These are phyloP conservation scores for Lanius ludovicianus DNA, from an alignment of 2,113 vertebrate genomes.

Conservation along the genomic window DNA sequence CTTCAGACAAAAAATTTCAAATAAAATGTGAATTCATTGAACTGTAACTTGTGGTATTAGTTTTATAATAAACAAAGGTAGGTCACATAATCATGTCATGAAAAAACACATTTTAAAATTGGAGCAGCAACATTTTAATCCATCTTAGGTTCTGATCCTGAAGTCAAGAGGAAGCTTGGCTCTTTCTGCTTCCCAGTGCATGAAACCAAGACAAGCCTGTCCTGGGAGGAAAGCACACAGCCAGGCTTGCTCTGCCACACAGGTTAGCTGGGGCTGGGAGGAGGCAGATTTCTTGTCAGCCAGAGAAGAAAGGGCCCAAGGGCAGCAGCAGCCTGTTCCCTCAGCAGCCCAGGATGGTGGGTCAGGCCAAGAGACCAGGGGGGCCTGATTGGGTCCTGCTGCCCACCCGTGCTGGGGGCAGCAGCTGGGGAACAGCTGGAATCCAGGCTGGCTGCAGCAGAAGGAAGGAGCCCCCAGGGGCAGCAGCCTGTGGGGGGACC, in stretches of 20 bases:
- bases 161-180: background rate
- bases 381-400: rapidly evolving
- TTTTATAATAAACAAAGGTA: slow-evolving; percentile 85
- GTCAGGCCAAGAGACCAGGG: background rate
- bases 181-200: background rate
- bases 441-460: background rate
- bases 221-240: background rate
- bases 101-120: slow-evolving; percentile 23
- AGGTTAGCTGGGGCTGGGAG: background rate
- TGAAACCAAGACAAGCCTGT: background rate
- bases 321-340: background rate
- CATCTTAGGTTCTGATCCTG: background rate
- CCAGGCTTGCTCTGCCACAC: background rate
- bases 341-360: rapidly evolving
- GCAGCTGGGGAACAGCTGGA: background rate
- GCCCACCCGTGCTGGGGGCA: background rate
- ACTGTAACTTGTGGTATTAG: slow-evolving; percentile 80
- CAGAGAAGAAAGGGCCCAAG: background rate
- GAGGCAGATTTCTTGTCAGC: background rate
- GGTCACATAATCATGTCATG: slow-evolving; percentile 72
- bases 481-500: background rate
- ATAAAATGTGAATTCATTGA: slow-evolving; percentile 81
- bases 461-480: background rate
- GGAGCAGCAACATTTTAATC: background rate
- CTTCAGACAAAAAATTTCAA: slow-evolving; percentile 65